These are phyloP conservation scores for Protonemura montana DNA, from an alignment of 2,888 invertebrate species.

Conservation along the genomic window DNA sequence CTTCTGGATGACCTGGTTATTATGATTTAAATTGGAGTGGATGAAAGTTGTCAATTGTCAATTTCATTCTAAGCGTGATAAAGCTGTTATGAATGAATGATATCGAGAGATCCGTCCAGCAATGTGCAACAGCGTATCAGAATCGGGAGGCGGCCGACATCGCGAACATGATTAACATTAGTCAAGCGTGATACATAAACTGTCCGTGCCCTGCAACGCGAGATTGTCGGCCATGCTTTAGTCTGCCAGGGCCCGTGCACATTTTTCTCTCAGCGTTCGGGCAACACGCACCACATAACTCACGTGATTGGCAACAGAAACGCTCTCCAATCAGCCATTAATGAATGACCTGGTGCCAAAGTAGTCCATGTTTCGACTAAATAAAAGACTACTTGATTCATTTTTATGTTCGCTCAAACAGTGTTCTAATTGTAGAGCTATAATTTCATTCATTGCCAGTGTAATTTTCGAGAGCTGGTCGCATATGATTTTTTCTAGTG, in stretches of 20 bases:
- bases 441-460: not conserved
- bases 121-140: conserved; percentile 21
- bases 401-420: not conserved
- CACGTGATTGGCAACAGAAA: conserved; percentile 35
- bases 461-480: not conserved
- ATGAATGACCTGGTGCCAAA: conserved; percentile 29
- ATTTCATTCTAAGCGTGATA: conserved; percentile 10
- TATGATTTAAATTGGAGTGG: conserved; percentile 31
- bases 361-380: conserved; percentile 18
- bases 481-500: not conserved
- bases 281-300: conserved; percentile 14
- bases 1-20: conserved; percentile 31
- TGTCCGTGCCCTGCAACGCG: not conserved
- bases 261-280: not conserved
- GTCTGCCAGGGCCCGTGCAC: not conserved
- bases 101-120: conserved; percentile 9
- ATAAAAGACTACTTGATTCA: not conserved
- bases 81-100: conserved; percentile 27
- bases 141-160: not conserved
- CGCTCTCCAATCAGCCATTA: conserved; percentile 31
- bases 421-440: not conserved
- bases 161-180: conserved; percentile 33
- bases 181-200: conserved; percentile 37
- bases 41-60: conserved; percentile 29
- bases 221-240: not conserved